These are phyloP conservation scores for Gortyna flavago DNA, from an alignment of 2,888 invertebrate genomes.

Conservation along the genomic window DNA sequence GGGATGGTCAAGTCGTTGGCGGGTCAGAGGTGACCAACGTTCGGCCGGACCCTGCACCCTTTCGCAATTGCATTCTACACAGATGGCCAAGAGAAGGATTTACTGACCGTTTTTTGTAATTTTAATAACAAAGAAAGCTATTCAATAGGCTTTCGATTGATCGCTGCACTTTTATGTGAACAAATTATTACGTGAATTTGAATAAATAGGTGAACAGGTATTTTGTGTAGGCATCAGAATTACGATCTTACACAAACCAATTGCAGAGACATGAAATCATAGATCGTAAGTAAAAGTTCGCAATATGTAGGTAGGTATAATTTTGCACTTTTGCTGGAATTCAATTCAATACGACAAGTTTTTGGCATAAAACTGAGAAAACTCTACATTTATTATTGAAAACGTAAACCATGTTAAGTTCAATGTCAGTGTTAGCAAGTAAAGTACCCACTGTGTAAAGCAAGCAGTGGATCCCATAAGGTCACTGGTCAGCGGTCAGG, in stretches of 20 bases:
- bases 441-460: constrained; percentile 57
- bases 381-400: constrained; percentile 30
- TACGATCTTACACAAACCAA: background rate
- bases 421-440: constrained; percentile 74
- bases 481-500: constrained; percentile 84
- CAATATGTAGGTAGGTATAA: background rate
- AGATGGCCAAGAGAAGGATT: constrained; percentile 57
- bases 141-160: constrained; percentile 45
- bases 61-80: constrained; percentile 76
- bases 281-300: background rate
- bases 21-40: constrained; percentile 89
- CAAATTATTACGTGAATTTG: background rate
- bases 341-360: background rate
- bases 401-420: constrained; percentile 71
- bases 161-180: constrained; percentile 32
- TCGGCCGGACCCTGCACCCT: constrained; percentile 75
- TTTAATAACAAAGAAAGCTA: constrained; percentile 63
- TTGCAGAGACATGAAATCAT: background rate
- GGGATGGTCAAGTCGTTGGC: constrained; percentile 73
- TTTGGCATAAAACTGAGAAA: background rate
- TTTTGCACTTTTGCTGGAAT: background rate
- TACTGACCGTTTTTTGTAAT: constrained; percentile 61
- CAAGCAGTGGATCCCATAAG: constrained; percentile 83
- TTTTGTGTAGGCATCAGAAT: background rate
- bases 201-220: background rate